Conservation (phyloP, 2,113 vertebrate species). For the Anhinga rufa region DNA sequence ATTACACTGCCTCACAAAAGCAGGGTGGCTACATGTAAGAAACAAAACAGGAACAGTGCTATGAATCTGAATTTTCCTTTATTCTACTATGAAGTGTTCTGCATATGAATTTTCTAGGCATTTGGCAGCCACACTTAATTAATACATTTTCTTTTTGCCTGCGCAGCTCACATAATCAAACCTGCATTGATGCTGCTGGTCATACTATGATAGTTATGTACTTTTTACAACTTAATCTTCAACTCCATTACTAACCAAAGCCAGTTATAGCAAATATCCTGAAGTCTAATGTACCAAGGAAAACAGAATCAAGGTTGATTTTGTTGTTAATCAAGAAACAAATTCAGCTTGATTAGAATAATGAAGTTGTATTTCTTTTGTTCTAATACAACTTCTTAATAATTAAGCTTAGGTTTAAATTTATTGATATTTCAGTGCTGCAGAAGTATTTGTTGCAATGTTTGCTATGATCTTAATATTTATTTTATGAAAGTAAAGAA, state of each 20-base stretch:
- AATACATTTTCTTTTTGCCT: not conserved
- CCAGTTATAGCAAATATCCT: not conserved
- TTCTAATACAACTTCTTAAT: not conserved
- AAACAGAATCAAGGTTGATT: not conserved
- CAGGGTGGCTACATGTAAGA: not conserved
- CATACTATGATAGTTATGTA: not conserved
- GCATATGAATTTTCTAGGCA: not conserved
- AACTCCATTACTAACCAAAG: not conserved
- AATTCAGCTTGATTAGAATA: not conserved
- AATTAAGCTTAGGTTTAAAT: not conserved
- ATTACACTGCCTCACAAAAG: not conserved
- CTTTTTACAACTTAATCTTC: not conserved
- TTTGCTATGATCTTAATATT: not conserved
- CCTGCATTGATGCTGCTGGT: not conserved
- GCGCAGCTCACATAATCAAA: not conserved
- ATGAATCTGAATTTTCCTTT: not conserved
- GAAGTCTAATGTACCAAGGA: not conserved
- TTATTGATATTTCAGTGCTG: not conserved
- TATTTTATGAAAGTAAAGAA: not conserved
- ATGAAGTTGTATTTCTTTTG: not conserved
- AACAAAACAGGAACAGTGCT: not conserved
- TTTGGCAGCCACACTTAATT: not conserved
- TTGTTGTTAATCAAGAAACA: not conserved
- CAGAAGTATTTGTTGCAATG: not conserved
- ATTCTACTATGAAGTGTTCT: not conserved